Base-by-base conservation (phyloP, 2,797 vertebrate genomes). In the Mormyrus proboscirostris region DNA sequence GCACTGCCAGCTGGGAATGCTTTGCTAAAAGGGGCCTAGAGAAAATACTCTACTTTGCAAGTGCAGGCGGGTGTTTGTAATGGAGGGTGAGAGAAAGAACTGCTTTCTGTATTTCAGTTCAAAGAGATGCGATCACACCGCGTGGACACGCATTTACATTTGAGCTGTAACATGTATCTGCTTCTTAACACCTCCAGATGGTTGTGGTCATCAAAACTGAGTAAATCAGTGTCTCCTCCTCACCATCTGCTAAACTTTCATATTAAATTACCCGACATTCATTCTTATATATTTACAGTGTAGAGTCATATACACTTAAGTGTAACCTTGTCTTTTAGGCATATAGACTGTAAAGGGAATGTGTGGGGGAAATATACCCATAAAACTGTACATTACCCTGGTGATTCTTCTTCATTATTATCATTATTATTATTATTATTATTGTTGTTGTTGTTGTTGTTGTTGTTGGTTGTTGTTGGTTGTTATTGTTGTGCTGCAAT, bases 1-100 rank as follows among this genome's bases (percentile, higher is more conserved):
- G 55, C 14, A 25, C 44, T 89, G 79, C 88, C 79, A 89, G 88
- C 79, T 86, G 53, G 41, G 55, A 16, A 38, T 87, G n/a, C 57
- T 55, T 29, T 19, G 62, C 25, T 82, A 8, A n/a, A 89, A 87
- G 10, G 5, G 55, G 69, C 47, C 16, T 55, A 50, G 16, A 69
- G 25, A 29, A 33, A 79, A 51, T 16, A 25, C 76, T 57, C 88
- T 65, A n/a, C 53, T 88, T 50, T 82, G 69, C 86, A 33, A 88
- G 14, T 49, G 38, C 73, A n/a, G 73, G 47, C 51, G 38, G 29
- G 57, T 38, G 33, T 88, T 62, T 59, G 84, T 50, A 33, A 38
- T 53, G n/a, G n/a, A 85, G 51, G 38, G 25, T 49, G 55, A 29
- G 19, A 19, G 57, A 29, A 89, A 65, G 59, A 79, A 87, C 47